Conservation (phyloP, 35 echinoderm and acorn worm genomes). For the Strongylocentrotus purpuratus region DNA sequence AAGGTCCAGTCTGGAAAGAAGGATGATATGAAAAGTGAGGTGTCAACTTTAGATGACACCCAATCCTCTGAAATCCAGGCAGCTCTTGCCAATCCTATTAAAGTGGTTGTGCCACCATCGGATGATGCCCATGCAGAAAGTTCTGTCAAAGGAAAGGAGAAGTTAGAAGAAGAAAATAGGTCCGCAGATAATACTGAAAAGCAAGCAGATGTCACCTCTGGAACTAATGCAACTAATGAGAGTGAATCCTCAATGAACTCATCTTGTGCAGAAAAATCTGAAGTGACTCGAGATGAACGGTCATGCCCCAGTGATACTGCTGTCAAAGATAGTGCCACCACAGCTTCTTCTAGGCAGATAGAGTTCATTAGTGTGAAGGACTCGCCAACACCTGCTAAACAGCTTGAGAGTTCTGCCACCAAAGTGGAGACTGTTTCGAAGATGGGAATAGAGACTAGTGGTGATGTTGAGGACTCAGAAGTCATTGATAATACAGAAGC, state of each 20-base stretch:
- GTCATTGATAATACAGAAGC: not conserved
- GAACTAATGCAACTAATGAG: not conserved
- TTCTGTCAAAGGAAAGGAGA: not conserved
- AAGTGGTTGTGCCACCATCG: not conserved
- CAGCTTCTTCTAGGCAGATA: not conserved
- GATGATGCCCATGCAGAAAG: not conserved
- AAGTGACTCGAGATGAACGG: not conserved
- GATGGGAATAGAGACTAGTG: not conserved
- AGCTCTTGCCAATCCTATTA: not conserved
- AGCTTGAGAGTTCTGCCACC: not conserved
- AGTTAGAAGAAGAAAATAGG: not conserved
- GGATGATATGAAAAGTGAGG: not conserved
- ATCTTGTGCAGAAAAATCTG: not conserved
- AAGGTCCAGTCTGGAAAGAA: not conserved
- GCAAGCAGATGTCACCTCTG: not conserved
- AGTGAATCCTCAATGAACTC: not conserved
- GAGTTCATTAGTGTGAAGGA: not conserved
- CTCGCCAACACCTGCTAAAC: not conserved
- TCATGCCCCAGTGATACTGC: too few relatives aligned
- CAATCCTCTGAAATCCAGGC: not conserved
- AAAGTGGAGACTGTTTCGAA: not conserved
- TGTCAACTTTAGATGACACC: not conserved
- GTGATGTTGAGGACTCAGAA: not conserved
- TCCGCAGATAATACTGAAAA: not conserved
- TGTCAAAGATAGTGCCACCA: not conserved